Conservation (phyloP, 1,140 invertebrate species). For the Zaprionus tsacasi region DNA sequence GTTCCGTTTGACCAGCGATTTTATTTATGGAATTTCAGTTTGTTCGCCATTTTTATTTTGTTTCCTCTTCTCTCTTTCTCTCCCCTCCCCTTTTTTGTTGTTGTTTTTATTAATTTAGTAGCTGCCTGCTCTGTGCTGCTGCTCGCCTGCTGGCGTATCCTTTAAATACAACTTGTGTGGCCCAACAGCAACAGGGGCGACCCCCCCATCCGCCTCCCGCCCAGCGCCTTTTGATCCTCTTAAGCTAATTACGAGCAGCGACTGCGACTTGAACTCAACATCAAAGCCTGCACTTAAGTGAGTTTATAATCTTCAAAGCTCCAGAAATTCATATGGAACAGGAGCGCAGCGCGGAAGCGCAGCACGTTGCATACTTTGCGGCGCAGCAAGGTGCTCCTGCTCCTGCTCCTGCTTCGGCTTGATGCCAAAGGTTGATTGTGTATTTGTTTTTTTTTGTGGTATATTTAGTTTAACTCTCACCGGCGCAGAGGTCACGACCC, state of each 20-base stretch:
- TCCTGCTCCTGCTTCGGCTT: conserved; percentile 17
- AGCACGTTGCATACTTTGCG: conserved; percentile 46
- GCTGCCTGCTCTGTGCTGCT: conserved; percentile 39
- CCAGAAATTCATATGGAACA: conserved; percentile 77
- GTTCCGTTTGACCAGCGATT: conserved; percentile 72
- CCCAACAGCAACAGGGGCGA: not conserved
- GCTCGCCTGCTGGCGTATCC: conserved; percentile 79
- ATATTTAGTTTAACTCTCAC: conserved; percentile 33
- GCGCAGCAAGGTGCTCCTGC: not conserved
- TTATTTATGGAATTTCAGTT: conserved; percentile 71
- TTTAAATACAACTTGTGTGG: conserved; percentile 75
- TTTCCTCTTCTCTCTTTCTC: conserved; percentile 4
- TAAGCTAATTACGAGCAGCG: conserved; percentile 61
- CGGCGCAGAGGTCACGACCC: conserved; percentile 44
- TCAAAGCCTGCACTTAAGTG: conserved; percentile 79
- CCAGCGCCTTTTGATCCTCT: conserved; percentile 68
- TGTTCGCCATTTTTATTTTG: conserved; percentile 9
- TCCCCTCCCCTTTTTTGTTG: not conserved
- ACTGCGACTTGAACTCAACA: conserved; percentile 63
- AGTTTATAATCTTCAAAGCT: conserved; percentile 83
- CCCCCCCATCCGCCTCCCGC: too few species aligned
- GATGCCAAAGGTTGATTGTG: conserved; percentile 26
- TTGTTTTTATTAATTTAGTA: not conserved
- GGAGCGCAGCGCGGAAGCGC: conserved; percentile 50
- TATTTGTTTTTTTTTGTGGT: not conserved